phyloP scores from a whole-genome alignment of 2,797 vertebrate genomes.

The Poecile montanus region DNA sequence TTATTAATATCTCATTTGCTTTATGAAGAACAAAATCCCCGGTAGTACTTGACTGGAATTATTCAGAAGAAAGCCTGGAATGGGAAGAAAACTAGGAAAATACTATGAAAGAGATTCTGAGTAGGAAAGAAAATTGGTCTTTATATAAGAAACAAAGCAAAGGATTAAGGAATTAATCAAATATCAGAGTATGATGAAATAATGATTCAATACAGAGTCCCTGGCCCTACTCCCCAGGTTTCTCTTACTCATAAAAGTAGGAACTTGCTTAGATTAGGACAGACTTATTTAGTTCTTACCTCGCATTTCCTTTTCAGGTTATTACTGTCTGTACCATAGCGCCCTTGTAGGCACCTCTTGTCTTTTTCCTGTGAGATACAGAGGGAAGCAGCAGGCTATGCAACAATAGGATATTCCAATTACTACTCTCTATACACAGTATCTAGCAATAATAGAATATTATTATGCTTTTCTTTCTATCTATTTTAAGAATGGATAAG shows the following conservation, averaged over 20 bases:
- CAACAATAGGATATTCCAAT: slow-evolving; percentile 6
- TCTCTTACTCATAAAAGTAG: background rate
- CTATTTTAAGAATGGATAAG: slow-evolving; percentile 11
- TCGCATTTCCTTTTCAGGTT: background rate
- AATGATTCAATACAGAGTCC: background rate
- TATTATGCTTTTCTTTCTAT: background rate
- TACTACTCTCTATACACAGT: background rate
- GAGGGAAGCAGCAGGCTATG: background rate
- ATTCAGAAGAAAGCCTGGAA: background rate
- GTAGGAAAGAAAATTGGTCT: background rate
- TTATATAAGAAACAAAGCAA: background rate
- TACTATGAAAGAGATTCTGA: background rate
- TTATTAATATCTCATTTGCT: background rate
- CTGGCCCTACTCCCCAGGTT: background rate
- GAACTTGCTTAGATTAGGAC: background rate
- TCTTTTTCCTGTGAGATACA: background rate
- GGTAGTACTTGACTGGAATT: background rate
- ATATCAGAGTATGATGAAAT: background rate
- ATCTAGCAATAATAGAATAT: slow-evolving; percentile 1
- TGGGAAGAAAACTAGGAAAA: background rate
- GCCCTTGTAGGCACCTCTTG: background rate
- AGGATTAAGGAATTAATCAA: background rate
- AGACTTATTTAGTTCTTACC: background rate
- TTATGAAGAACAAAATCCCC: background rate
- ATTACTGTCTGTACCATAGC: background rate